Evolutionary conservation across 2,797 vertebrate genomes (phyloP).

Genomic region (Acipenser transmontanus): DNA sequence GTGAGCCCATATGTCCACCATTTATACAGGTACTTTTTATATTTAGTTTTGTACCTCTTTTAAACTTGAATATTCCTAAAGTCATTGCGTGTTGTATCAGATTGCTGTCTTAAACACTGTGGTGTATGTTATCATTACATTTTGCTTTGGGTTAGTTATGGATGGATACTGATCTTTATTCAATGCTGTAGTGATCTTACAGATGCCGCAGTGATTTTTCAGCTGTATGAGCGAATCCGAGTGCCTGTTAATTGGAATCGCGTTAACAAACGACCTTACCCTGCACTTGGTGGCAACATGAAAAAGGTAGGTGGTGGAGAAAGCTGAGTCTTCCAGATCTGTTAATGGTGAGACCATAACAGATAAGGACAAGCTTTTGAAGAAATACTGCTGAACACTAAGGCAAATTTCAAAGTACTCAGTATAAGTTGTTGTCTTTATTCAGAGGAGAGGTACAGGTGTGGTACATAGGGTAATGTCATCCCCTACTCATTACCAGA

Average conservation of each 20-base stretch:
- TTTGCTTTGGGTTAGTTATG: not conserved
- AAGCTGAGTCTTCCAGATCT: too few relatives aligned
- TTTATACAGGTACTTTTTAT: conserved; percentile 72
- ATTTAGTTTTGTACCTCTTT: not conserved
- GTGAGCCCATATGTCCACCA: conserved; percentile 84
- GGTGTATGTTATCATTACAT: not conserved
- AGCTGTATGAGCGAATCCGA: conserved; percentile 78
- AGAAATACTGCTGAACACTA: too few relatives aligned
- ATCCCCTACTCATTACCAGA: too few relatives aligned
- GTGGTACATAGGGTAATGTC: too few relatives aligned
- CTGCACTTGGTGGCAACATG: conserved; percentile 80
- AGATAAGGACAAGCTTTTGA: too few relatives aligned
- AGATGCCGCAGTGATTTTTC: conserved; percentile 85
- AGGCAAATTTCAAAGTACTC: too few relatives aligned
- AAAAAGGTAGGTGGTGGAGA: conserved; percentile 66
- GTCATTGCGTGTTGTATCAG: not conserved
- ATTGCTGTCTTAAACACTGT: not conserved
- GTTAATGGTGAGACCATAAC: too few relatives aligned
- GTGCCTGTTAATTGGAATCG: conserved; percentile 81
- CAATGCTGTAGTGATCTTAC: conserved; percentile 69
- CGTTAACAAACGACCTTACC: conserved; percentile 82
- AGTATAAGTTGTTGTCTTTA: too few relatives aligned
- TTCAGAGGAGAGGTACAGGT: too few relatives aligned
- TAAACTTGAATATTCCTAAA: not conserved
- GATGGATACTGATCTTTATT: conserved; percentile 7